Evolutionary conservation across 2,888 invertebrate genomes (phyloP), one percentile per base, ranked within the genome.

Genomic region (Drosophila fungiperda): DNA sequence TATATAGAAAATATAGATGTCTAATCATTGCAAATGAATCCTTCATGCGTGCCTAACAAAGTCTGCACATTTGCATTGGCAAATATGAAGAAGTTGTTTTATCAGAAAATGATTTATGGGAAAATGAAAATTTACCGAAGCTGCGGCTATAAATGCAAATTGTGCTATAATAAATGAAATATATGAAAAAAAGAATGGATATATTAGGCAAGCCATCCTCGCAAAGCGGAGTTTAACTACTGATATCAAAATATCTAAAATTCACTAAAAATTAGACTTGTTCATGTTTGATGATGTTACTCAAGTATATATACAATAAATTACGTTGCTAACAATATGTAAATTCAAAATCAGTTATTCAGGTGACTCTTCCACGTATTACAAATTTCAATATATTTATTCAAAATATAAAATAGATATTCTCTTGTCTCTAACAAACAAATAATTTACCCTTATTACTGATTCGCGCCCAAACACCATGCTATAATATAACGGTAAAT

Each of bases 41-140:
- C 52, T 59, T 63, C 67, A 78, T 71, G 78, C 78, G 58, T 68
- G 72, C 53, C 60, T 53, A 48, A 49, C 23, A 54, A 49, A 80
- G 81, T 60, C 72, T 65, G 55, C 49, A 15, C 20, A 55, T 49
- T 15, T 66, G 73, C 26, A 55, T 29, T 62, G 49, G 40, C 62
- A 70, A 49, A 53, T 48, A 23, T 48, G 17, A 52, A 42, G 36
- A 20, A 26, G 23, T 57, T 29, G 20, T 17, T 26, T 8, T 23
- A 45, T 45, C 15, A 6, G 54, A 29, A 59, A 59, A n/a, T 50
- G 48, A 23, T 26, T 45, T 38, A 9, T 4, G 35, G 23, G 57
- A 29, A 53, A 40, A 40, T 40, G 9, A 45, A 55, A 32, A 33
- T 17, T 20, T 45, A 55, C 9, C 2, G 17, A 29, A 29, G 17